Conservation (phyloP, 2,797 vertebrate species). For the Heteromormyrus szaboi region DNA sequence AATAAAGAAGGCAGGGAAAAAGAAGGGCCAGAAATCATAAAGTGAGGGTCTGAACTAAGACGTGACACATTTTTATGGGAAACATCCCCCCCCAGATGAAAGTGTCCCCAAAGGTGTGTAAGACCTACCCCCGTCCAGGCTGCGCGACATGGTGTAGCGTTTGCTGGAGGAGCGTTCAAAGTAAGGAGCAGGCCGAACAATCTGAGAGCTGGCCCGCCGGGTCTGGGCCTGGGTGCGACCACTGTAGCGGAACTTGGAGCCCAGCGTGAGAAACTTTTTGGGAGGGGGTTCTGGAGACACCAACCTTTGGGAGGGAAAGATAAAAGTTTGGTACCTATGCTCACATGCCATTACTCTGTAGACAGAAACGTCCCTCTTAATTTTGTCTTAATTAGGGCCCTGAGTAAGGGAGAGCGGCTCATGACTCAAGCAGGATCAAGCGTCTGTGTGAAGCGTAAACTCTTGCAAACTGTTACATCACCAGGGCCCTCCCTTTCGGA, state of each 20-base stretch:
- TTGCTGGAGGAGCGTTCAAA: conserved; percentile 91
- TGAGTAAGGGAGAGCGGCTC: background rate
- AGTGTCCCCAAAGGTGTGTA: background rate
- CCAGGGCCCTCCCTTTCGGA: background rate
- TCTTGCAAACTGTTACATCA: conserved; percentile 2
- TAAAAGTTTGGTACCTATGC: background rate
- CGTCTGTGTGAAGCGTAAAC: background rate
- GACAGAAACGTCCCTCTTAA: background rate
- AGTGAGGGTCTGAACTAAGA: background rate
- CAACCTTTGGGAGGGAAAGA: conserved; percentile 59
- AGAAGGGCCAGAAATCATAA: background rate
- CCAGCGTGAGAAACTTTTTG: conserved; percentile 91
- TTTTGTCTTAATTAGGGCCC: background rate
- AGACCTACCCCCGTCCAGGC: conserved; percentile 84
- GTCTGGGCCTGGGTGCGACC: conserved; percentile 93
- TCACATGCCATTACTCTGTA: background rate
- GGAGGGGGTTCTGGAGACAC: conserved; percentile 89
- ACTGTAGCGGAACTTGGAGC: conserved; percentile 96
- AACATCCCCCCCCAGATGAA: background rate
- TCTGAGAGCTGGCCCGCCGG: conserved; percentile 83
- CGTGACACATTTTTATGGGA: background rate
- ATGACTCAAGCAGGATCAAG: background rate
- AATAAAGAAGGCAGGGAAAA: background rate
- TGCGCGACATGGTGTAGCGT: conserved; percentile 91
- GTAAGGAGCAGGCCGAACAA: conserved; percentile 83